A percentile compares a stretch with the other conserved stretches of the same genome.
Conservation (phyloP, 2,113 vertebrate species). For the Athene noctua region DNA sequence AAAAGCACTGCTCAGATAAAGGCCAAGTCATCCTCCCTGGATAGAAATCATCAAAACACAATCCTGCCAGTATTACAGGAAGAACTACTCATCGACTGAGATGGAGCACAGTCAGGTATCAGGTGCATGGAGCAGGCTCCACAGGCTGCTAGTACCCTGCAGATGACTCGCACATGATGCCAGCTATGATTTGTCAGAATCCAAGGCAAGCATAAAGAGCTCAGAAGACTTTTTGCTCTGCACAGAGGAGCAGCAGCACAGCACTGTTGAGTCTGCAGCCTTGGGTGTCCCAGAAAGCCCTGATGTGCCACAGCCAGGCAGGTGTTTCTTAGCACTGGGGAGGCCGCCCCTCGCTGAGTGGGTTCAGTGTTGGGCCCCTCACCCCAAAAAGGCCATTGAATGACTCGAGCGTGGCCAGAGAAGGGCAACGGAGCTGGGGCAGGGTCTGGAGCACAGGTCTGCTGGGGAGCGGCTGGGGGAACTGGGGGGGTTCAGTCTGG, state of each 20-base stretch:
- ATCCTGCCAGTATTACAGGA: no score
- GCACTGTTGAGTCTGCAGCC: fast-evolving
- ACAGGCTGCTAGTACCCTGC: neutral
- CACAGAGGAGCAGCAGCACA: neutral
- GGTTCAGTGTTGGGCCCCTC: no score
- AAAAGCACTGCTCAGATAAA: neutral
- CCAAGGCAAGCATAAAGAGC: no score
- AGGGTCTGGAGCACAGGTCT: no score
- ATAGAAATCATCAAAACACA: neutral
- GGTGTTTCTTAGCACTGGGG: neutral
- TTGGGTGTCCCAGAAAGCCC: neutral
- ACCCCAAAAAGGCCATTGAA: no score
- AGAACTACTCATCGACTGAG: neutral
- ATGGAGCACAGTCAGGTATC: neutral
- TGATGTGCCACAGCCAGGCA: fast-evolving
- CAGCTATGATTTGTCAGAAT: neutral
- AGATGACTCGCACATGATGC: fast-evolving
- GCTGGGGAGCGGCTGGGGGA: no score
- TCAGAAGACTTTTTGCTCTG: neutral
- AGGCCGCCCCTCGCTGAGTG: no score
- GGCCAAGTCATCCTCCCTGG: neutral
- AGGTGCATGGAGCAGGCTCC: neutral
- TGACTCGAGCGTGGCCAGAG: no score
- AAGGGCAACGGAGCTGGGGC: no score
- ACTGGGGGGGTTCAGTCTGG: no score